Percentiles rank a stretch among this genome's conserved stretches.
Conservation (phyloP, 2,113 vertebrate genomes). For the Python bivittatus region DNA sequence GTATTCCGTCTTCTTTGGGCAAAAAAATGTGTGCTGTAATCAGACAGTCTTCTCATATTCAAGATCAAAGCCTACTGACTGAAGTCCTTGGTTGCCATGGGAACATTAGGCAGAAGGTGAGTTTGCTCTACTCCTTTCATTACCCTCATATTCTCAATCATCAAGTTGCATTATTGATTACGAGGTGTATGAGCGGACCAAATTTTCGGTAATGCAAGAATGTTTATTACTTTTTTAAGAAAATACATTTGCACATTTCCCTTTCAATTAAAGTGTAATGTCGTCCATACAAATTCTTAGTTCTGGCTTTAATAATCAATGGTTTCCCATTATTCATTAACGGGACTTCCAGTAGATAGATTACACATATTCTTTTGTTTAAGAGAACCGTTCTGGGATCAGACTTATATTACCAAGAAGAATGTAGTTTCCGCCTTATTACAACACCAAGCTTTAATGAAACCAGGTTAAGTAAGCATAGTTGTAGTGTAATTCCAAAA, state of each 20-base stretch:
- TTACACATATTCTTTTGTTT: slow-evolving; percentile 7
- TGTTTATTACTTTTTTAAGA: slow-evolving; percentile 5
- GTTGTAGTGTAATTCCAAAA: background rate
- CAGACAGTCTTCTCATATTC: slow-evolving; percentile 58
- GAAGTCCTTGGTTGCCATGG: slow-evolving; percentile 54
- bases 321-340: background rate
- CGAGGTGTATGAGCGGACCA: slow-evolving; percentile 43
- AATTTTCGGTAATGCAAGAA: slow-evolving; percentile 36
- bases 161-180: slow-evolving; percentile 53
- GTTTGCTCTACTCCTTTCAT: slow-evolving; percentile 62
- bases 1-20: slow-evolving; percentile 55
- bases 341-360: background rate
- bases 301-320: slow-evolving; percentile 6
- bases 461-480: background rate
- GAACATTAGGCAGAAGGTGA: slow-evolving; percentile 33
- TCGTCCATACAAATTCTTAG: slow-evolving; percentile 20
- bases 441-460: background rate
- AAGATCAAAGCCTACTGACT: slow-evolving; percentile 66
- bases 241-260: background rate
- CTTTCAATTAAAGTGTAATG: slow-evolving; percentile 47
- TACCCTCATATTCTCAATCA: slow-evolving; percentile 36
- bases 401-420: background rate
- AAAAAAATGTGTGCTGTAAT: slow-evolving; percentile 54
- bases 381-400: background rate
- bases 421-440: background rate